A percentile compares a stretch with the other conserved stretches of the same genome.
These are phyloP conservation scores for Hoplodrina ambigua DNA, from an alignment of 2,888 invertebrate species.

Conservation along the genomic window DNA sequence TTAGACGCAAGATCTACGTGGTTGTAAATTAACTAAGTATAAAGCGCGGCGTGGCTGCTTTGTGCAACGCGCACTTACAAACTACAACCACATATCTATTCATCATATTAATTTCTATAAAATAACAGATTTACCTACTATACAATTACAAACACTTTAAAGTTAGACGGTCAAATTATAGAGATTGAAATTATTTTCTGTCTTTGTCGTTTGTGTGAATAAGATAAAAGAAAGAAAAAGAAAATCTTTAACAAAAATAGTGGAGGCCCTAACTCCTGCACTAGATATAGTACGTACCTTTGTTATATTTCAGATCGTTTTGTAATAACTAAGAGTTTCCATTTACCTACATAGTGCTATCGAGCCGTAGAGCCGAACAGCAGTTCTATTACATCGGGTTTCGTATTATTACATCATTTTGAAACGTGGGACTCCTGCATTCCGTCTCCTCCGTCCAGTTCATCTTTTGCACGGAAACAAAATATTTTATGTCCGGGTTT, in stretches of 20 bases:
- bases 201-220: not conserved
- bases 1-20: constrained; percentile 4
- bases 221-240: too few species aligned
- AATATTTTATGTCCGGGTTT: constrained; percentile 11
- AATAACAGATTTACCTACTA: too few species aligned
- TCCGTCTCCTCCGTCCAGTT: not conserved
- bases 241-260: too few species aligned
- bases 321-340: constrained; percentile 15
- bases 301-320: constrained; percentile 8
- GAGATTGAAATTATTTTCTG: not conserved
- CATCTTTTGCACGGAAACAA: constrained; percentile 9
- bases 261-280: too few species aligned
- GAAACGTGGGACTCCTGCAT: not conserved
- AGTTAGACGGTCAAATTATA: not conserved
- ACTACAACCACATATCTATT: not conserved
- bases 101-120: too few species aligned
- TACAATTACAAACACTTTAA: too few species aligned
- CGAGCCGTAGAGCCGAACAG: not conserved
- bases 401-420: constrained; percentile 35
- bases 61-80: not conserved
- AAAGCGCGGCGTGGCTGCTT: not conserved
- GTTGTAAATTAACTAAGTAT: constrained; percentile 22
- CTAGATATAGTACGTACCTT: too few species aligned
- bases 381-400: constrained; percentile 14
- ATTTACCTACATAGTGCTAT: not conserved